Evolutionary conservation across 37 sponge, comb jelly and placozoan species (phyloP).

Genomic region (Mnemiopsis leidyi): DNA sequence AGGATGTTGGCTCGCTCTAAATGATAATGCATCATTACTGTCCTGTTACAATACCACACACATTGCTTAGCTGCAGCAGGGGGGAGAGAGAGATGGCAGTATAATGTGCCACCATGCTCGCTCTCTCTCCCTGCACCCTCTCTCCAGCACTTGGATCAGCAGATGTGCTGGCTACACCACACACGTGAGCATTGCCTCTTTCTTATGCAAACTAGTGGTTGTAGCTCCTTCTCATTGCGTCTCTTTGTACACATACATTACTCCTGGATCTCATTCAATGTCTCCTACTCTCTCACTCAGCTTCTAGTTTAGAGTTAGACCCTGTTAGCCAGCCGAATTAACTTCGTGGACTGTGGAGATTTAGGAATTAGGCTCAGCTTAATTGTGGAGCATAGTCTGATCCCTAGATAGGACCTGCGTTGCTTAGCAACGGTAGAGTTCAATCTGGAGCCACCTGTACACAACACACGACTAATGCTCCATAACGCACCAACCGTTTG

Average conservation of each 20-base stretch:
- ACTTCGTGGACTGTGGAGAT: neutral
- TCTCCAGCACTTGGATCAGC: neutral
- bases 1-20: neutral
- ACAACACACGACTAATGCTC: neutral
- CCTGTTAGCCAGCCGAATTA: neutral
- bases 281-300: too few species aligned
- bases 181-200: too few species aligned
- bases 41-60: neutral
- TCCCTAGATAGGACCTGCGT: too few species aligned
- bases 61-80: neutral
- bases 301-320: too few species aligned
- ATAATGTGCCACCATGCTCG: neutral
- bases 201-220: neutral
- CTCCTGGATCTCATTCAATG: too few species aligned
- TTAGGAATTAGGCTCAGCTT: too few species aligned
- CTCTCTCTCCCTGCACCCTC: neutral
- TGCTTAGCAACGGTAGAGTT: neutral
- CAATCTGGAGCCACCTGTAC: neutral
- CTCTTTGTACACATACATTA: too few species aligned
- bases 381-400: too few species aligned
- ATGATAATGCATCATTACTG: conserved; percentile 51
- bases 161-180: neutral
- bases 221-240: too few species aligned
- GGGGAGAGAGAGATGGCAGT: neutral
- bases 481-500: neutral